These are phyloP conservation scores for Epicauta chinensis DNA, from an alignment of 1,140 invertebrate species.

Conservation along the genomic window DNA sequence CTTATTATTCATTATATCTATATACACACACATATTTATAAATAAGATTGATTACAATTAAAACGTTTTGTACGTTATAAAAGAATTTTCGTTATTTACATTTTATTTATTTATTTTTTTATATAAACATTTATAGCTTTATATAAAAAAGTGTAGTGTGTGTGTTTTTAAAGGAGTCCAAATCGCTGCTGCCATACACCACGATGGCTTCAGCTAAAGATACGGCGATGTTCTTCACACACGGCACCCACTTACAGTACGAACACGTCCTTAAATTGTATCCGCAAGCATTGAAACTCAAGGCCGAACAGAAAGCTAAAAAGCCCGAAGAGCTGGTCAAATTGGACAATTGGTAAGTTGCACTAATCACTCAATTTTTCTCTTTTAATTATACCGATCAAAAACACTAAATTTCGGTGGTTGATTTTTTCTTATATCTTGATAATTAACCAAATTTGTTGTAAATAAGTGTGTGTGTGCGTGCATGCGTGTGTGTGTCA, in stretches of 20 bases:
- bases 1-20: too few species aligned
- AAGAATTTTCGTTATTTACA: too few species aligned
- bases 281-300: slow-evolving; percentile 77
- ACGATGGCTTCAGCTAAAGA: slow-evolving; percentile 80
- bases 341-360: slow-evolving; percentile 86
- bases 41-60: too few species aligned
- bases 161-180: too few species aligned
- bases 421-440: too few species aligned
- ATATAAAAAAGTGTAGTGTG: too few species aligned
- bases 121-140: too few species aligned
- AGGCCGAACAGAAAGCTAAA: slow-evolving; percentile 81
- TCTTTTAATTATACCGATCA: too few species aligned
- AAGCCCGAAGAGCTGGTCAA: slow-evolving; percentile 90
- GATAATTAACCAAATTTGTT: slow-evolving; percentile 1
- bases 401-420: too few species aligned
- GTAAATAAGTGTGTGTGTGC: slow-evolving; percentile 3
- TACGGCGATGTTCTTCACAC: slow-evolving; percentile 84
- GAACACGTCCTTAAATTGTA: slow-evolving; percentile 83
- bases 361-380: background rate
- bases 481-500: slow-evolving; percentile 36
- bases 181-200: slow-evolving; percentile 40
- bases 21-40: too few species aligned
- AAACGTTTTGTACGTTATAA: too few species aligned
- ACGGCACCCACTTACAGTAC: slow-evolving; percentile 79
- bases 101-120: too few species aligned